These are phyloP conservation scores for Myotis lucifugus DNA, from an alignment of 2,113 vertebrate genomes.

Conservation along the genomic window DNA sequence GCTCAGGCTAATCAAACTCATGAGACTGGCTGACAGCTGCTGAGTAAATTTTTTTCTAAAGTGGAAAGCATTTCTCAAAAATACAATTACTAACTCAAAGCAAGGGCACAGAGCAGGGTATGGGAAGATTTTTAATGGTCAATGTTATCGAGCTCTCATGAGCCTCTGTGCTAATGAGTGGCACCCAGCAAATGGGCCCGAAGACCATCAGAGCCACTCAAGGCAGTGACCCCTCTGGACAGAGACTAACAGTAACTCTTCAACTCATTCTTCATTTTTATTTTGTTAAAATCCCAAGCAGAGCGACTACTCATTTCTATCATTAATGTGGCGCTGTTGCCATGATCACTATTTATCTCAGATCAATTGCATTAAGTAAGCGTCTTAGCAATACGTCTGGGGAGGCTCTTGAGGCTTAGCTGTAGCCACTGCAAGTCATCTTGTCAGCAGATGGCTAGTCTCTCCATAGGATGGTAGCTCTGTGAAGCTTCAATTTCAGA, in stretches of 20 bases:
- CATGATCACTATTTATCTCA: constrained; percentile 22
- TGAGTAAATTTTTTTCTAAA: constrained; percentile 31
- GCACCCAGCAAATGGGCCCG: neutral
- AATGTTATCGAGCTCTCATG: neutral
- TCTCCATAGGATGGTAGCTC: neutral
- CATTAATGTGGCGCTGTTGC: neutral
- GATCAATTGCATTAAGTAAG: neutral
- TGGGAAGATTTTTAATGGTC: constrained; percentile 28
- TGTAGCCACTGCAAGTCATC: neutral
- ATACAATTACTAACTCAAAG: constrained; percentile 60
- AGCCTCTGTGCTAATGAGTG: neutral
- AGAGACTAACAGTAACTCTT: neutral
- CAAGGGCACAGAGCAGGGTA: constrained; percentile 40
- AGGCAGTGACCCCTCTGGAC: neutral
- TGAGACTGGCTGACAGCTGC: constrained; percentile 57
- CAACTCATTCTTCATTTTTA: neutral
- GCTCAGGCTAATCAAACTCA: constrained; percentile 61
- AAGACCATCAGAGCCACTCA: neutral
- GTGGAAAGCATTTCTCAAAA: constrained; percentile 63
- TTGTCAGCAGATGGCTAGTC: constrained; percentile 37
- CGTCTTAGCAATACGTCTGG: neutral
- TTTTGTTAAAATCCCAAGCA: neutral
- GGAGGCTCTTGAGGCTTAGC: neutral
- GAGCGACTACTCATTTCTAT: neutral
- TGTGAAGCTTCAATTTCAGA: constrained; percentile 10